phyloP scores from a whole-genome alignment of 2,888 invertebrate genomes.

The Griposia aprilina region DNA sequence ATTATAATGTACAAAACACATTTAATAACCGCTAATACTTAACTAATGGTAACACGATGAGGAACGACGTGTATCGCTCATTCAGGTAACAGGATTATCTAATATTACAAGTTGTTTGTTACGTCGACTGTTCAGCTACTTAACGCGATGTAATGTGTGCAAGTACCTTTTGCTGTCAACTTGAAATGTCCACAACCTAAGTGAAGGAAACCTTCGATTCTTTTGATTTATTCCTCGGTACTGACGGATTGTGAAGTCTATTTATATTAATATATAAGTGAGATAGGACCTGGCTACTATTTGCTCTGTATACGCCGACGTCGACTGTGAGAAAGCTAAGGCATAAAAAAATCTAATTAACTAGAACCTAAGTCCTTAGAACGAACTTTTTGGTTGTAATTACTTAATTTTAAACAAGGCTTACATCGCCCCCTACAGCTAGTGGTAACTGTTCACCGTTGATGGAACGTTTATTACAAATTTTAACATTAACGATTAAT shows the following conservation, averaged over 20 bases:
- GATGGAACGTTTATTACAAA: slow-evolving; percentile 88
- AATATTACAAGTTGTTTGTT: slow-evolving; percentile 67
- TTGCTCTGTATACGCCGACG: slow-evolving; percentile 66
- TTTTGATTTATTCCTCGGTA: slow-evolving; percentile 25
- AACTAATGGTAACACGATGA: slow-evolving; percentile 90
- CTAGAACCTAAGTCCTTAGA: slow-evolving; percentile 90
- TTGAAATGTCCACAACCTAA: slow-evolving; percentile 38
- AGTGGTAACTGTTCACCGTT: slow-evolving; percentile 91
- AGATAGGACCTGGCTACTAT: slow-evolving; percentile 54
- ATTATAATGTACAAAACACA: slow-evolving; percentile 87
- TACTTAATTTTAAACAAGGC: slow-evolving; percentile 86
- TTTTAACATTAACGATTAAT: slow-evolving; percentile 86
- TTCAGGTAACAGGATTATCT: slow-evolving; percentile 87
- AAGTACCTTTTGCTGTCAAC: slow-evolving; percentile 47
- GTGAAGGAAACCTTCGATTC: slow-evolving; percentile 34
- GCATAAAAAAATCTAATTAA: slow-evolving; percentile 78
- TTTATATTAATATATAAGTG: slow-evolving; percentile 42
- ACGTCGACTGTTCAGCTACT: slow-evolving; percentile 63
- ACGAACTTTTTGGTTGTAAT: slow-evolving; percentile 90
- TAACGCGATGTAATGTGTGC: slow-evolving; percentile 39
- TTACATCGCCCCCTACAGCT: slow-evolving; percentile 82
- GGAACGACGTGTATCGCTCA: slow-evolving; percentile 88
- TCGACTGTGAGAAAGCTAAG: slow-evolving; percentile 73
- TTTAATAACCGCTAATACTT: slow-evolving; percentile 84
- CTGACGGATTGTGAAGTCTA: slow-evolving; percentile 44